phyloP scores from a whole-genome alignment of 2,113 vertebrate genomes.

The Ornithorhynchus anatinus region DNA sequence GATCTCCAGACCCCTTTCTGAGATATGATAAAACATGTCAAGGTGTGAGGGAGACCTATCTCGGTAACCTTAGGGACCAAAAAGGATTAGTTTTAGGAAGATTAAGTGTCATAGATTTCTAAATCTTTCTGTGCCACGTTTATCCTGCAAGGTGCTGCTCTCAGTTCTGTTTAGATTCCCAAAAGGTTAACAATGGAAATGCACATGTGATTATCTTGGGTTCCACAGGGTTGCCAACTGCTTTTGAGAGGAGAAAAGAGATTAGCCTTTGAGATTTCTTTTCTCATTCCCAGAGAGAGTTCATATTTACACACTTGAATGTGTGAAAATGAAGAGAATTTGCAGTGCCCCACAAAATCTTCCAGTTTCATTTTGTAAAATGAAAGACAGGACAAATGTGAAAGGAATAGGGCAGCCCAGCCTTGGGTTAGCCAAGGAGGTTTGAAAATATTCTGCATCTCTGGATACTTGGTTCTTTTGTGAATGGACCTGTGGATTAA shows the following conservation, averaged over 20 bases:
- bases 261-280: slow-evolving; percentile 45
- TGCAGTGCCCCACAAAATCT: neutral
- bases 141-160: slow-evolving; percentile 19
- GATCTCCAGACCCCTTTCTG: slow-evolving; percentile 47
- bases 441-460: slow-evolving; percentile 15
- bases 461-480: neutral
- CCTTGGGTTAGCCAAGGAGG: no score
- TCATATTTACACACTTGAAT: slow-evolving; percentile 29
- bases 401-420: no score
- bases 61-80: slow-evolving; percentile 40
- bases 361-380: neutral
- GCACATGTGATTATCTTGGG: slow-evolving; percentile 25
- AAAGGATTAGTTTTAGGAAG: slow-evolving; percentile 49
- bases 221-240: slow-evolving; percentile 44
- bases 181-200: slow-evolving; percentile 39
- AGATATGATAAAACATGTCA: slow-evolving; percentile 45
- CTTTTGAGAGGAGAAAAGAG: slow-evolving; percentile 46
- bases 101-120: slow-evolving; percentile 57
- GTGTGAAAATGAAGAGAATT: slow-evolving; percentile 16
- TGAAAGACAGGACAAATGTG: neutral
- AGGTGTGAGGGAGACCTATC: slow-evolving; percentile 18
- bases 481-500: neutral
- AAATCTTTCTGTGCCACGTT: slow-evolving; percentile 30
- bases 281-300: slow-evolving; percentile 15
- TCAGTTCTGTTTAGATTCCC: slow-evolving; percentile 40